Evolutionary conservation across 2,797 vertebrate species (phyloP).

Genomic region (Remorina albescens): DNA sequence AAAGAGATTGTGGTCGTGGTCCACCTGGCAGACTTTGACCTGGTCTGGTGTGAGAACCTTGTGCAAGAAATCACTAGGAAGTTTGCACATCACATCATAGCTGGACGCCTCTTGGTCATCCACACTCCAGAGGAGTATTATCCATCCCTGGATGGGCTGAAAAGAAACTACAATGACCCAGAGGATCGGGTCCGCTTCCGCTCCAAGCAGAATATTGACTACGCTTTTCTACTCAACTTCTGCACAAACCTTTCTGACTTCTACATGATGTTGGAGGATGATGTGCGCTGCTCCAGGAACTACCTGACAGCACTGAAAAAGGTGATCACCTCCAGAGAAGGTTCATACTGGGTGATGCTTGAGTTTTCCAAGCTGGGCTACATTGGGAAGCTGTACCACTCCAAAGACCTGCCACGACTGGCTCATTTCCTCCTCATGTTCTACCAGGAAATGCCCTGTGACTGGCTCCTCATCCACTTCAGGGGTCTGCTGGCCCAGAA

Average conservation of each 20-base stretch:
- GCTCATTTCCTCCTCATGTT: conserved; percentile 99
- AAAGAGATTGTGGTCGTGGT: conserved; percentile 98
- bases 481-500: conserved; percentile 94
- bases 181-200: conserved; percentile 96
- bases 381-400: conserved; percentile 98
- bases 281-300: conserved; percentile 95
- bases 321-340: conserved; percentile 94
- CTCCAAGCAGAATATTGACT: conserved; percentile 98
- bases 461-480: conserved; percentile 98
- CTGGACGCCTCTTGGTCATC: conserved; percentile 94
- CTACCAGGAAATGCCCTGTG: conserved; percentile 99
- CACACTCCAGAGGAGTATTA: conserved; percentile 95
- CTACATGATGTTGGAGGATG: conserved; percentile 98
- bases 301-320: conserved; percentile 97
- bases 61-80: conserved; percentile 96
- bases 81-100: conserved; percentile 97
- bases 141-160: conserved; percentile 93
- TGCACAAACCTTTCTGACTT: conserved; percentile 97
- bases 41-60: conserved; percentile 92
- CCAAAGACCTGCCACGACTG: conserved; percentile 93
- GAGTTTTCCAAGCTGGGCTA: conserved; percentile 99
- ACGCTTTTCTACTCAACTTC: conserved; percentile 97
- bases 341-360: conserved; percentile 98
- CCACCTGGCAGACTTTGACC: conserved; percentile 95
- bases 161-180: conserved; percentile 98